Base-by-base conservation (phyloP, 2,888 invertebrate species). In the Smittia aterrima region DNA sequence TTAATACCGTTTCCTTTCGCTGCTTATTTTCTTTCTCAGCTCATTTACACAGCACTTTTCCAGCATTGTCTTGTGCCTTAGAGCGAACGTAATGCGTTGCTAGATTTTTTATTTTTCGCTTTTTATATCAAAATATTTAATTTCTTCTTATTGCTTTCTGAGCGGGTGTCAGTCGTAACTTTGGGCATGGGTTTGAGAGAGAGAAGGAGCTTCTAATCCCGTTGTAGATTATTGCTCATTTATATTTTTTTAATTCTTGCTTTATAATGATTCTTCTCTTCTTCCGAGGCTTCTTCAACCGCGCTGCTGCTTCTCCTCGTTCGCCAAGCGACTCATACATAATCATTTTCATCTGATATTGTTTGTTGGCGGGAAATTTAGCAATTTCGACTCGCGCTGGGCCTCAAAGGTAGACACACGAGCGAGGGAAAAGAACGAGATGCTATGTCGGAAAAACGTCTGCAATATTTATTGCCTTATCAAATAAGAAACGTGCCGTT, bases 401-500 rank as follows among this genome's bases (percentile, higher is more conserved):
- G 38, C 9, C 4, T 38, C 38, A 7, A 38, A 38, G 38, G 38
- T 7, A 38, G 9, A 9, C 38, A 38, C 9, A 38, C 38, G 38
- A 38, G 4, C 16, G 1, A 47, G 32, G 32, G 3, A 32, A 9
- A 32, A 3, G 3, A 32, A 32, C 32, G 32, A 9, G 4, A 32
- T 6, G 9, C 32, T n/a, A 32, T 32, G 6, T 18, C 53, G 11
- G 54, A n/a, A 71, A 71, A 71, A 71, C 71, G 71, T 71, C 71
- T 24, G 25, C 71, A 71, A 53, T 71, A 71, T 71, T 71, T 71
- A 71, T 71, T 25, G 24, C 38, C 71, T 71, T 71, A 71, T 71
- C 71, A 71, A 71, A 71, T 71, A 54, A 71, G 38, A 24, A 54
- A 71, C 71, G 71, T 71, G 71, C 71, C 25, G 53, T 41, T 71